Percentiles rank a stretch among this genome's conserved stretches.
phyloP scores from a whole-genome alignment of 2,888 invertebrate species.

The Volucella inflata region DNA sequence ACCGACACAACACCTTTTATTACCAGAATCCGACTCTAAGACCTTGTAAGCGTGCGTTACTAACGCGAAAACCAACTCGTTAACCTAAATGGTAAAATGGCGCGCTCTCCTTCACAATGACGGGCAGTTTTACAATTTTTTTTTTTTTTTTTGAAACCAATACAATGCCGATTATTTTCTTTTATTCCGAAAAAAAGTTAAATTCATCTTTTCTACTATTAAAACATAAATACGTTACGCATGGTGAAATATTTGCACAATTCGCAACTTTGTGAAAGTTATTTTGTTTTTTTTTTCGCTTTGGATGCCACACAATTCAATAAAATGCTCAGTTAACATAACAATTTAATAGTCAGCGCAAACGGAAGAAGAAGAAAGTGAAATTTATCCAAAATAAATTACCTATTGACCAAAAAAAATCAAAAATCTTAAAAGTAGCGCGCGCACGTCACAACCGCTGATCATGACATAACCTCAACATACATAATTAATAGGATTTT shows the following conservation, averaged over 20 bases:
- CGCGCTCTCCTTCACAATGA: no score
- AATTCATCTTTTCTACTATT: conserved; percentile 12
- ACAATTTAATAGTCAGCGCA: conserved; percentile 9
- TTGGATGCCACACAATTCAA: conserved; percentile 27
- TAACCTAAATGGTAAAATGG: no score
- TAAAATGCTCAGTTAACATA: conserved; percentile 26
- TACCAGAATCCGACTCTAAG: no score
- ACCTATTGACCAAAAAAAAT: conserved; percentile 32
- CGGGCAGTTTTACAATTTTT: not conserved
- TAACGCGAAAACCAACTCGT: no score
- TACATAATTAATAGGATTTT: conserved; percentile 9
- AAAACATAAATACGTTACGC: conserved; percentile 1
- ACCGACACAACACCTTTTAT: no score
- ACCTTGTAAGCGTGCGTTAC: no score
- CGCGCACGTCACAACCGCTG: not conserved
- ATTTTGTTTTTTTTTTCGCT: conserved; percentile 20
- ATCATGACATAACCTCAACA: conserved; percentile 27
- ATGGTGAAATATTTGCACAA: conserved; percentile 58
- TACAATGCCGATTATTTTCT: not conserved
- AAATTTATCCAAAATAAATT: conserved; percentile 55
- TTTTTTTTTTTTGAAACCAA: not conserved
- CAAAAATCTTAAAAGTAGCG: conserved; percentile 9
- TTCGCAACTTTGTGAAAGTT: conserved; percentile 67
- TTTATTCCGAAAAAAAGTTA: conserved; percentile 18
- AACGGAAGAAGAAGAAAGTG: conserved; percentile 54